Percentiles rank a stretch among this genome's conserved stretches.
These are phyloP conservation scores for Enteromius unitaeniatus DNA, from an alignment of 2,797 vertebrate genomes.

Conservation along the genomic window DNA sequence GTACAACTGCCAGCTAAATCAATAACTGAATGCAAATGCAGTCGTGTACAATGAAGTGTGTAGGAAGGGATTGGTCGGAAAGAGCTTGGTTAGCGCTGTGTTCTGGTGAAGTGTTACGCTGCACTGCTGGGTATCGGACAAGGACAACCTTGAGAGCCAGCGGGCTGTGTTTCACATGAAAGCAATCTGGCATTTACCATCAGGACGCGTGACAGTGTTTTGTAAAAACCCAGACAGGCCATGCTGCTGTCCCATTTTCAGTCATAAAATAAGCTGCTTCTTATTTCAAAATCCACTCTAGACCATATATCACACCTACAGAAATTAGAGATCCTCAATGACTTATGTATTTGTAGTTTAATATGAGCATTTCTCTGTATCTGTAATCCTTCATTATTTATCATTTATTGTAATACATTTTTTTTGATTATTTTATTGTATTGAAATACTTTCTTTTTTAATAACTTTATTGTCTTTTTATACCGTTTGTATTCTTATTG, in stretches of 20 bases:
- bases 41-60: slow-evolving; percentile 2
- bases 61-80: neutral
- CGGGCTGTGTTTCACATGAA: slow-evolving; percentile 8
- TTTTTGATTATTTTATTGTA: neutral
- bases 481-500: neutral
- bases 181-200: neutral
- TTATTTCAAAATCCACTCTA: neutral
- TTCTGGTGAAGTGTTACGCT: slow-evolving; percentile 10
- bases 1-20: neutral
- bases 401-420: neutral
- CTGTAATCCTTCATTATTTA: neutral
- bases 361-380: neutral
- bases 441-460: neutral
- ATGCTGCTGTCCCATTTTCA: slow-evolving; percentile 12
- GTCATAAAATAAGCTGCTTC: neutral
- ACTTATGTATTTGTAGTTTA: neutral
- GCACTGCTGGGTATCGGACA: slow-evolving; percentile 3
- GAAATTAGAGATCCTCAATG: neutral
- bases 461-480: neutral
- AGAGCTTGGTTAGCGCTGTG: neutral
- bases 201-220: neutral
- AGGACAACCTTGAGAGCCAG: slow-evolving; percentile 50
- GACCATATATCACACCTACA: neutral
- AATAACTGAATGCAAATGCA: slow-evolving; percentile 18
- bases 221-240: slow-evolving; percentile 19